These are phyloP conservation scores for Dolichoris vasculosae DNA, from an alignment of 1,140 invertebrate genomes.

Conservation along the genomic window DNA sequence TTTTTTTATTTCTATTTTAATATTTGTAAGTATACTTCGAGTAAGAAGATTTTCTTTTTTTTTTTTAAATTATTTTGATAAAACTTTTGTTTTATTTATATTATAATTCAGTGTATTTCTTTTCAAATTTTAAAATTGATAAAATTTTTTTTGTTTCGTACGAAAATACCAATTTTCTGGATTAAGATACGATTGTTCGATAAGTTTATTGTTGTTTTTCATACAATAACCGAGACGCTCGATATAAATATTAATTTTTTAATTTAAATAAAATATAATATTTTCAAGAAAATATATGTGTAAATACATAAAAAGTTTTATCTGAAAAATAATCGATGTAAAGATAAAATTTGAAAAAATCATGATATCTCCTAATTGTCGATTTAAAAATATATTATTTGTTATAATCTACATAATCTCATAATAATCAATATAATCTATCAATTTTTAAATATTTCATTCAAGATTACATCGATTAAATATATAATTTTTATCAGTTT, in stretches of 20 bases:
- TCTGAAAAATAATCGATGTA: not conserved
- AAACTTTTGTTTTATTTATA: too few species aligned
- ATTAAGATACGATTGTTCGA: not conserved
- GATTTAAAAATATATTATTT: not conserved
- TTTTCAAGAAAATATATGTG: not conserved
- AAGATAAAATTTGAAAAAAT: not conserved
- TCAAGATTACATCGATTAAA: not conserved
- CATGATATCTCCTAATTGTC: not conserved
- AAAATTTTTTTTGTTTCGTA: not conserved
- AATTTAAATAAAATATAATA: too few species aligned
- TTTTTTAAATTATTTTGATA: too few species aligned
- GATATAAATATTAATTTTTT: too few species aligned
- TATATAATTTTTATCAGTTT: not conserved
- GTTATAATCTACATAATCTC: not conserved
- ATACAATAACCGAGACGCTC: too few species aligned
- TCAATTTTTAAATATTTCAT: not conserved
- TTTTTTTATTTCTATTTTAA: too few species aligned
- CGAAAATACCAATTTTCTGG: not conserved
- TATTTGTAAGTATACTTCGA: too few species aligned
- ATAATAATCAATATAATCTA: not conserved
- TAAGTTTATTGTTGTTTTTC: not conserved
- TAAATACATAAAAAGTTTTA: not conserved
- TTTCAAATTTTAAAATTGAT: too few species aligned
- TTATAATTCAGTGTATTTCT: too few species aligned
- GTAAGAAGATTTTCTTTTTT: too few species aligned